A percentile compares a stretch with the other conserved stretches of the same genome.
Conservation (phyloP, 2,113 vertebrate genomes). For the Xenotilapia longispinis region DNA sequence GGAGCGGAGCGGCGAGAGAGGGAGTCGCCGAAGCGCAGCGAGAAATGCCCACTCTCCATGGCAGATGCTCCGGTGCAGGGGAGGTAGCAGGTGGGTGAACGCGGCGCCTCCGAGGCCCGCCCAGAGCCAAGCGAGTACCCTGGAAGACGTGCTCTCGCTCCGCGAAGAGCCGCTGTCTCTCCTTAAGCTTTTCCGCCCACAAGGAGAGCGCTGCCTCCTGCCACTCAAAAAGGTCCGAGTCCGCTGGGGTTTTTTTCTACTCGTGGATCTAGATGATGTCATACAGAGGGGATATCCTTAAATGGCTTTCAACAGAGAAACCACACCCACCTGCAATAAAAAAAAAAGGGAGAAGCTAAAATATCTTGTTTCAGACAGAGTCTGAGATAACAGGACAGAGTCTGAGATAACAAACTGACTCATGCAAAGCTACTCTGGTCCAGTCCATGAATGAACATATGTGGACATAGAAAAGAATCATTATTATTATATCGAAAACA, state of each 20-base stretch:
- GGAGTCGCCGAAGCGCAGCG: not conserved
- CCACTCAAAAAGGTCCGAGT: not conserved
- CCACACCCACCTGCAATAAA: not conserved
- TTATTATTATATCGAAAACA: not conserved
- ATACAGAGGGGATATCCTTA: not conserved
- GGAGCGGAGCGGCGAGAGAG: not conserved
- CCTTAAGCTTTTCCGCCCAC: not conserved
- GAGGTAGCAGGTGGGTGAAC: not conserved
- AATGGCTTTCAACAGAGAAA: not conserved
- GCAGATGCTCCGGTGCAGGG: rapidly evolving
- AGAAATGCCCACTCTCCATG: rapidly evolving
- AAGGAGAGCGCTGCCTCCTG: not conserved
- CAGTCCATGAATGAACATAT: not conserved
- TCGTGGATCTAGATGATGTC: not conserved
- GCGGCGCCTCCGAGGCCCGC: not conserved
- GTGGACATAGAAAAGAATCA: not conserved
- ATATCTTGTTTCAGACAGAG: not conserved
- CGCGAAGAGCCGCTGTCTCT: not conserved
- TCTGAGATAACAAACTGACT: not conserved
- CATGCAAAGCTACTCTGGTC: not conserved
- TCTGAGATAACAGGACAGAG: not conserved
- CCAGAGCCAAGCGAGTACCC: not conserved
- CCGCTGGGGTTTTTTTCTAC: not conserved
- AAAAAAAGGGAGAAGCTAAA: not conserved
- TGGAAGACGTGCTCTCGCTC: not conserved